Conservation (phyloP, 2,888 invertebrate genomes). For the Apamea monoglypha region DNA sequence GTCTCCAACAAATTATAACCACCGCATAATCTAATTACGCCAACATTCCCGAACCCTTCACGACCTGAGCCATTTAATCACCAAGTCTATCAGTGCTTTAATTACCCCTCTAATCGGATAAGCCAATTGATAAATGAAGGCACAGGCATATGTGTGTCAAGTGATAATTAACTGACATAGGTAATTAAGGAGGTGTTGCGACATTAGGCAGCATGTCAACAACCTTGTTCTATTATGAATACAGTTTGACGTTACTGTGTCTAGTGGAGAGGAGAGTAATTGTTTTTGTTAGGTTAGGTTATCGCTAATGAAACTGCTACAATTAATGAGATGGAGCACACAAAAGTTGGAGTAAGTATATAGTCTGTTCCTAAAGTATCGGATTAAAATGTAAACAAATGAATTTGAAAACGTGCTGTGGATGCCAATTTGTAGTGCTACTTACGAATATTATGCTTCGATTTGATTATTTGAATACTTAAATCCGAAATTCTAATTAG, state of each 20-base stretch:
- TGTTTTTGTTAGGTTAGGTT: neutral
- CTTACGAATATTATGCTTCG: neutral
- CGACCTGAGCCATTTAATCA: constrained; percentile 64
- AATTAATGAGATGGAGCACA: neutral
- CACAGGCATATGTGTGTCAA: constrained; percentile 62
- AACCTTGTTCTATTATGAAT: constrained; percentile 51
- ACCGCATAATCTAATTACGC: constrained; percentile 21
- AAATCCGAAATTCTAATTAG: neutral
- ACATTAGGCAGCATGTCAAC: constrained; percentile 56
- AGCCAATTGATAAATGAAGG: constrained; percentile 67
- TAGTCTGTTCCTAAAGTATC: neutral
- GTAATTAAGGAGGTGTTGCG: constrained; percentile 64
- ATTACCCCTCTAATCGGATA: constrained; percentile 72
- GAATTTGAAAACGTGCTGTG: neutral
- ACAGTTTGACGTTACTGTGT: constrained; percentile 44
- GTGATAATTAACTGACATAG: constrained; percentile 63
- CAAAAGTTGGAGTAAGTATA: no score
- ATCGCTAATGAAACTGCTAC: neutral
- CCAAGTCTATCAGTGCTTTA: constrained; percentile 66
- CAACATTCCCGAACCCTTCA: constrained; percentile 25
- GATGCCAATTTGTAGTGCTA: neutral
- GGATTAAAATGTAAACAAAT: neutral
- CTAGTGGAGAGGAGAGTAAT: constrained; percentile 28
- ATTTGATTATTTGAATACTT: neutral
- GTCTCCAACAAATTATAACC: constrained; percentile 18